Evolutionary conservation across 2,888 invertebrate species (phyloP).

Genomic region (Scrobipalpa costella): DNA sequence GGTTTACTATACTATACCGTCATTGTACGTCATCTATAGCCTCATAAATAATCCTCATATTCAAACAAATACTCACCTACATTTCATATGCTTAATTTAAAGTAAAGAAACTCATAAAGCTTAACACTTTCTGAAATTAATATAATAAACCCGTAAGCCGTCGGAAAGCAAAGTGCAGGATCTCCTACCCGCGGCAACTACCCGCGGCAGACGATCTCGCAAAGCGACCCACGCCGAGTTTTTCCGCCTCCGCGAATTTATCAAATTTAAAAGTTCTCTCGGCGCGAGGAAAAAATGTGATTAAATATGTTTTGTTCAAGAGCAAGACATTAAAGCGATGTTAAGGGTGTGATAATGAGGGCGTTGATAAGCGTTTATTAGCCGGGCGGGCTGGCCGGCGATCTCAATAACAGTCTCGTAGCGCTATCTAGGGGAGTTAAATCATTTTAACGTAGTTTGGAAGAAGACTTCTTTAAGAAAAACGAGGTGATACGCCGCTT

Average conservation of each 20-base stretch:
- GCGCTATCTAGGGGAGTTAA: slow-evolving; percentile 78
- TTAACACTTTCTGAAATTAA: background rate
- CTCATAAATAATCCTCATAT: too few relatives aligned
- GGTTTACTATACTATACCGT: too few relatives aligned
- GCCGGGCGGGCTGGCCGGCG: slow-evolving; percentile 63
- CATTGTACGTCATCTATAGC: too few relatives aligned
- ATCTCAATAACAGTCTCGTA: slow-evolving; percentile 67
- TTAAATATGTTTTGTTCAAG: slow-evolving; percentile 83
- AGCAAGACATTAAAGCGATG: slow-evolving; percentile 81
- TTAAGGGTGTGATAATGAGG: slow-evolving; percentile 82
- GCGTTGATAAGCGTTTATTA: slow-evolving; percentile 82
- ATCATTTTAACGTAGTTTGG: slow-evolving; percentile 79
- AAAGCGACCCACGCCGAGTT: too few relatives aligned
- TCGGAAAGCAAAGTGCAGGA: background rate
- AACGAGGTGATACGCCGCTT: slow-evolving; percentile 63
- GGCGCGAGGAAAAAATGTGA: slow-evolving; percentile 73
- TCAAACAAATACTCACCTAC: too few relatives aligned
- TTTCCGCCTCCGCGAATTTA: slow-evolving; percentile 54
- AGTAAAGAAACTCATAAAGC: too few relatives aligned
- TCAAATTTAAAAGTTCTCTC: slow-evolving; percentile 76
- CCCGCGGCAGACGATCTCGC: slow-evolving; percentile 1
- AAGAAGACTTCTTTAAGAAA: slow-evolving; percentile 65
- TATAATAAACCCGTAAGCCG: slow-evolving; percentile 1
- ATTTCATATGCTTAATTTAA: too few relatives aligned
- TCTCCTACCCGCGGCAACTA: background rate